Percentiles rank a stretch among this genome's conserved stretches.
phyloP scores from a whole-genome alignment of 2,797 vertebrate genomes.

The Dromococcyx pavoninus region DNA sequence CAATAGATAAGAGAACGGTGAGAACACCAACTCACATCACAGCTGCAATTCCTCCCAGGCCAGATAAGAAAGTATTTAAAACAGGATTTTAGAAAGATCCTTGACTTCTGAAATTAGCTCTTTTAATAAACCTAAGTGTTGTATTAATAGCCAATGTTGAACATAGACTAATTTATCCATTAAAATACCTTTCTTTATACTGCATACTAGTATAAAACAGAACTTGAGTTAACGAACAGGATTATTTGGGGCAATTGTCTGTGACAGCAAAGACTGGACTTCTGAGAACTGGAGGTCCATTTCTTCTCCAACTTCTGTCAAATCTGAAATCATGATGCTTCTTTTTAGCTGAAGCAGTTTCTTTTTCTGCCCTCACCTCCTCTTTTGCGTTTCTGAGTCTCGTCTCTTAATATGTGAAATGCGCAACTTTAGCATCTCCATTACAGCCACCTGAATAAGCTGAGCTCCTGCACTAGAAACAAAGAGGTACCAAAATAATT shows the following conservation, averaged over 20 bases:
- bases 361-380: neutral
- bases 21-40: constrained; percentile 41
- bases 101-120: neutral
- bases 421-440: neutral
- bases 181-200: neutral
- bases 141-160: neutral
- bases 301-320: neutral
- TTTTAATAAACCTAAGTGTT: neutral
- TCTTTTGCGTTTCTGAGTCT: neutral
- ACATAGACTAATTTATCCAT: neutral
- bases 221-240: neutral
- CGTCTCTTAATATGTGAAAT: neutral
- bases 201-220: neutral
- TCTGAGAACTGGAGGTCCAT: neutral
- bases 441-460: neutral
- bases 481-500: neutral
- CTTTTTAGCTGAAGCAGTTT: neutral
- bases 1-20: constrained; percentile 20
- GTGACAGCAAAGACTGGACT: neutral
- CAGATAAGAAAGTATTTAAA: constrained; percentile 53
- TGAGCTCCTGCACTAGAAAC: neutral
- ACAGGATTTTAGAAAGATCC: constrained; percentile 36
- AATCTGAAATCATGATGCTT: neutral
- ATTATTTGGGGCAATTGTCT: neutral
- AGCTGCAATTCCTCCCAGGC: constrained; percentile 52